Base-by-base conservation (phyloP, 2,888 invertebrate genomes). In the Erebia epiphron region DNA sequence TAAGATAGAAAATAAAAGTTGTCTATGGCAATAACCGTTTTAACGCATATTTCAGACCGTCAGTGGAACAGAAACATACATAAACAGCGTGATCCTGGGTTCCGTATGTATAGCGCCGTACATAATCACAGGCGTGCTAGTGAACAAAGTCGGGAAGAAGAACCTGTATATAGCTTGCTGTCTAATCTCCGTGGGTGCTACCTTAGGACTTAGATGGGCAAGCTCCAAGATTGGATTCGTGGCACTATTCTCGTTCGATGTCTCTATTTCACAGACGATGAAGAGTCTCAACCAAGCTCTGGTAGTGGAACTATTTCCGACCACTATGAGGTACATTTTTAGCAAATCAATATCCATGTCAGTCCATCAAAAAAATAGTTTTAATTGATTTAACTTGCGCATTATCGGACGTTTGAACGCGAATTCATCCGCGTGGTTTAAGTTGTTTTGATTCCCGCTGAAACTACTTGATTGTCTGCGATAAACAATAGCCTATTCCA, bases 111-210 rank as follows among this genome's bases (percentile, higher is more conserved):
- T 83, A 0, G 43, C 80, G 2, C 83, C 84, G 0, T 82, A 80
- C 63, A 77, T 81, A 14, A 73, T 86, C n/a, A 81, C 79, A 4
- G 82, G 85, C 0, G 75, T 79, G 0, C 72, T 86, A 0, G 83
- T 86, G 2, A 83, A 82, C 46, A 81, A 70, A 73, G 80, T 86
- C 0, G 89, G 89, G 1, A 89, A 89, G 75, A 87, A 87, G 64
- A 73, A 73, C 1, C 66, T 89, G 0, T 79, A 85, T 7, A 73
- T 82, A 0, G 68, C 74, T 0, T 80, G 81, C 35, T 81, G 82
- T 0, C 0, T 80, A 0, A 74, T 83, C 3, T 76, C 82, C 9
- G 71, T 80, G 0, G 81, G 75, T 0, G 70, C 79, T 0, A 82
- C 83, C 9, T 68, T 88, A 7, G 83, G 80, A 0, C 58, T 87